Percentiles rank a stretch among this genome's conserved stretches.
phyloP scores from a whole-genome alignment of 1,140 invertebrate species.

The Atta colombica region DNA sequence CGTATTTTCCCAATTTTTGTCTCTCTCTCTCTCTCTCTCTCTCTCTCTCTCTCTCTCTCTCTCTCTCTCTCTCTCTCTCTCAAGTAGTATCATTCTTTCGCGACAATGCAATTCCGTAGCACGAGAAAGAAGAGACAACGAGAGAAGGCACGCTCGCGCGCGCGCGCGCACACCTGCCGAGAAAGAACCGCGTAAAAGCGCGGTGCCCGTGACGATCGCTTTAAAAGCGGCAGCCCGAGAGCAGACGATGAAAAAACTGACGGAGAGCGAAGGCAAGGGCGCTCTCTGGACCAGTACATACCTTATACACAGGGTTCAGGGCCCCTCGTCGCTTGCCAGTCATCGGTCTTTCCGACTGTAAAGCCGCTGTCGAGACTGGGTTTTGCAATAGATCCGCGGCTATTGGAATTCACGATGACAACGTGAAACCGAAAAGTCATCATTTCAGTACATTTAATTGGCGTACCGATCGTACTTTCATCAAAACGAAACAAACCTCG shows the following conservation, averaged over 20 bases:
- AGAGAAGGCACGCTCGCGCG: constrained; percentile 54
- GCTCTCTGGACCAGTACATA: constrained; percentile 79
- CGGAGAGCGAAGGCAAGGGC: constrained; percentile 75
- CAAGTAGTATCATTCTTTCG: background rate
- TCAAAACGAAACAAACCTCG: background rate
- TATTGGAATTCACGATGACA: background rate
- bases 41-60: background rate
- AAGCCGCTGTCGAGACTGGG: constrained; percentile 74
- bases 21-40: constrained; percentile 23
- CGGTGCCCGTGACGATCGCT: constrained; percentile 78
- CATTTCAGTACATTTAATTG: constrained; percentile 1
- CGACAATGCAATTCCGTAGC: constrained; percentile 1
- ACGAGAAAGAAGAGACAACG: constrained; percentile 29
- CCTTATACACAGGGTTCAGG: constrained; percentile 76
- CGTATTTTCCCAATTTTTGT: constrained; percentile 24
- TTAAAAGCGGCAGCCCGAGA: constrained; percentile 76
- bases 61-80: background rate
- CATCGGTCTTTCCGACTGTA: constrained; percentile 76
- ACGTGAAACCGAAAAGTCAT: constrained; percentile 23
- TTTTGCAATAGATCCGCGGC: constrained; percentile 52
- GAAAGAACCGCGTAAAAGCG: constrained; percentile 76
- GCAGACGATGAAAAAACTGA: constrained; percentile 82
- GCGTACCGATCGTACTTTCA: background rate
- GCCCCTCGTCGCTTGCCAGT: constrained; percentile 75
- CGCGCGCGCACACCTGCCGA: constrained; percentile 72